Percentiles rank a stretch among this genome's conserved stretches.
Conservation (phyloP, 2,797 vertebrate genomes). For the Arnoldichthys spilopterus region DNA sequence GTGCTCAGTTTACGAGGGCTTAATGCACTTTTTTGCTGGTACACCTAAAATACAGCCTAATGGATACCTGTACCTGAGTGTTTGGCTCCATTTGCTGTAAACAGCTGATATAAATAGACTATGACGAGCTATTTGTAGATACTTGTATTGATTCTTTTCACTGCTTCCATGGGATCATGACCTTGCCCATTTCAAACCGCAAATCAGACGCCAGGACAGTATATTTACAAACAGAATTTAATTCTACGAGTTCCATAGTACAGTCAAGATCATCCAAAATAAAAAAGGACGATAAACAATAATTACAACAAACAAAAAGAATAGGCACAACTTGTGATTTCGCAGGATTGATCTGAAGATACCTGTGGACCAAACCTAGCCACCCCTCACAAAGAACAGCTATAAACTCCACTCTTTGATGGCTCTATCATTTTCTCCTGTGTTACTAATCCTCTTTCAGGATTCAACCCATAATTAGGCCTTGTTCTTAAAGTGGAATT, state of each 20-base stretch:
- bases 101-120: not conserved
- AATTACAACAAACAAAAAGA: slow-evolving; percentile 56
- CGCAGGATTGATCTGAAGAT: slow-evolving; percentile 47
- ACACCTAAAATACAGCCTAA: no score
- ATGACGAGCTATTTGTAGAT: not conserved
- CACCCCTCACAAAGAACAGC: slow-evolving; percentile 25
- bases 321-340: slow-evolving; percentile 63
- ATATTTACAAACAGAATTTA: slow-evolving; percentile 73
- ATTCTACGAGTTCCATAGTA: slow-evolving; percentile 61
- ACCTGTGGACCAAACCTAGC: slow-evolving; percentile 38
- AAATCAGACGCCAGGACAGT: slow-evolving; percentile 53
- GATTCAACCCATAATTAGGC: not conserved
- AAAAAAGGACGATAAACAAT: slow-evolving; percentile 55
- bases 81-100: not conserved
- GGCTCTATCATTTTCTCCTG: not conserved
- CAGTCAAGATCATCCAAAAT: slow-evolving; percentile 51
- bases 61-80: no score
- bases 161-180: not conserved
- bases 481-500: not conserved
- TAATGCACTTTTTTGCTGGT: no score
- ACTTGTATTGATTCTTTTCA: not conserved
- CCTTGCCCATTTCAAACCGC: not conserved
- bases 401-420: not conserved
- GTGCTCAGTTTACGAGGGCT: no score
- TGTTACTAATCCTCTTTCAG: not conserved